Base-by-base conservation (phyloP, 2,113 vertebrate species). In the Sinocyclocheilus rhinocerous region DNA sequence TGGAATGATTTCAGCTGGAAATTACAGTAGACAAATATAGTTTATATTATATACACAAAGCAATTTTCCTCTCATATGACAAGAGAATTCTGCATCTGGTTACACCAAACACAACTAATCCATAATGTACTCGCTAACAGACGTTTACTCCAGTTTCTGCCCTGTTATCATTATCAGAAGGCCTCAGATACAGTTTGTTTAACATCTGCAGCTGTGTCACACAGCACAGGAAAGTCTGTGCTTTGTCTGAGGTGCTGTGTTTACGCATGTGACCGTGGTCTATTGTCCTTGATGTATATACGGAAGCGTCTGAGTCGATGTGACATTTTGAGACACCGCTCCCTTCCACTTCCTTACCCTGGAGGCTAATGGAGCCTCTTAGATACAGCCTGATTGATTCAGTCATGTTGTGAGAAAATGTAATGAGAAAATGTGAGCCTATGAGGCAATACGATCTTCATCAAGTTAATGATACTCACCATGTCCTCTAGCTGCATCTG, bases 401-500 rank as follows among this genome's bases (percentile, higher is more conserved):
- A 82, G 29, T 70, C 9, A 69, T 67, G 42, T 82, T 82, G 42
- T 22, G 24, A 82, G 81, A 70, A 82, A 82, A 70, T 13, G 57
- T 76, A 75, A 85, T 59, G 36, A 84, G 36, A 81, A 72, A 81
- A 72, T 42, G 39, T 33, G 22, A 72, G 45, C 15, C 29, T 55
- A 52, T 36, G 61, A 33, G 26, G 75, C 39, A 45, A 76, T 59
- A 39, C 72, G 67, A 89, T 55, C 80, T 39, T 5, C 76, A 80
- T 77, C 85, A 79, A n/a, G 76, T 86, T 88, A 86, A 77, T 76
- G 52, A 67, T 87, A 93, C 97, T 96, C 92, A 99, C 98, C 98
- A 97, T 99, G 87, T 99, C 98, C 84, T 99, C 98, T 61, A 99
- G 92, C 92, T 99, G 98, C 92, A 97, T 97, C 92, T 99, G 98